Evolutionary conservation across 2,888 invertebrate species (phyloP), one percentile per base, ranked within the genome.

Genomic region (Automeris io): DNA sequence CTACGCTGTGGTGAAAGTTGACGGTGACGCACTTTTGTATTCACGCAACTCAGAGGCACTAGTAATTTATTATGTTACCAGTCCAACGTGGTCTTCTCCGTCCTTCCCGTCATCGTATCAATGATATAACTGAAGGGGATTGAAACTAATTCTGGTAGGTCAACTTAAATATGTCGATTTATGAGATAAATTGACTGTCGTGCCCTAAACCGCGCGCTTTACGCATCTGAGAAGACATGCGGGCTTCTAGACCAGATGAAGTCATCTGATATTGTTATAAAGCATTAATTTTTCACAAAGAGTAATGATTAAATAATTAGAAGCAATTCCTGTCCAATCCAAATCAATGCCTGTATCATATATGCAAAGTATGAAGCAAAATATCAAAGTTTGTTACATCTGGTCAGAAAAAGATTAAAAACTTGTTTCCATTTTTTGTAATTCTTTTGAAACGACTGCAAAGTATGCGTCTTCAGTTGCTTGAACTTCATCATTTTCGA

Each of bases 381-480:
- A 7, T 16, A 13, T 16, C 7, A 29, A 16, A 29, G 16, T 29
- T 29, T 8, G 12, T n/a, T n/a, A n/a, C n/a, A n/a, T n/a, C n/a
- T n/a, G n/a, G n/a, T n/a, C n/a, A n/a, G 8, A 16, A 5, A 1
- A 16, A 3, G n/a, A 29, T 48, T 9, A 46, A 41, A 1, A 45
- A 26, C 23, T 42, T 23, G 16, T 46, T 22, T 65, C 69, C 43
- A 73, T 56, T 33, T 58, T 46, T 33, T 45, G 54, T n/a, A 74
- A 61, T 57, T 89, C 88, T 46, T 85, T 71, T 51, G 83, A 76
- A 8, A 89, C 85, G 23, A 82, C 78, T 40, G 72, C 73, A 55
- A 88, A 88, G 54, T 89, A 90, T 51, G 87, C 80, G 19, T 81
- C 70, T 54, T 87, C 85, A 1, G 76, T 70, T 35, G 43, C 38